phyloP scores from a whole-genome alignment of 92 coral and sea anemone genomes.

The Phenganax stokvisi region DNA sequence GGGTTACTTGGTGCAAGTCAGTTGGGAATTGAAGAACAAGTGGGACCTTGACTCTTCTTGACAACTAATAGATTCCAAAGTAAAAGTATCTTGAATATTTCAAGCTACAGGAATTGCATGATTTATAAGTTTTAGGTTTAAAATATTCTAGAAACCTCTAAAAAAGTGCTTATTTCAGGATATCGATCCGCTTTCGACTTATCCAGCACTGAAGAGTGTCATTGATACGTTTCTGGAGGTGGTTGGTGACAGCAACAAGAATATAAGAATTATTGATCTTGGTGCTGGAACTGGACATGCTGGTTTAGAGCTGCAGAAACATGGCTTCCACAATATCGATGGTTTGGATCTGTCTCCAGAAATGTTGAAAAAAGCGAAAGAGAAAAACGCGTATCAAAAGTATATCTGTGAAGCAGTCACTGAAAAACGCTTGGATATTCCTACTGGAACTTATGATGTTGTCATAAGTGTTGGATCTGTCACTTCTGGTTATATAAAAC shows the following conservation, averaged over 20 bases:
- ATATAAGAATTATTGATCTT: slow-evolving; percentile 28
- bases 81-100: no score
- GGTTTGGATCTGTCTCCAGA: slow-evolving; percentile 35
- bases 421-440: slow-evolving; percentile 18
- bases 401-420: slow-evolving; percentile 26
- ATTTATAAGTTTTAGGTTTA: no score
- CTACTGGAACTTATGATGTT: slow-evolving; percentile 22
- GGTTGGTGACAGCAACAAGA: not conserved
- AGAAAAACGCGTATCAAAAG: slow-evolving; percentile 17
- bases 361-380: slow-evolving; percentile 37
- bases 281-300: slow-evolving; percentile 42
- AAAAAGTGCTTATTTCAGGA: not conserved
- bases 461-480: slow-evolving; percentile 11
- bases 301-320: slow-evolving; percentile 31
- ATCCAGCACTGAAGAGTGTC: not conserved
- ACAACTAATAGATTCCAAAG: no score
- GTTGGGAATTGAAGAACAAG: no score
- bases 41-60: no score
- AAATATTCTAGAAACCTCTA: no score
- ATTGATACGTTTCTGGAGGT: slow-evolving; percentile 14
- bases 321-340: slow-evolving; percentile 32
- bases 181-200: not conserved
- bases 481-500: slow-evolving; percentile 27
- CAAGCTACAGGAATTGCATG: no score
- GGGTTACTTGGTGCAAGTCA: no score